Percentiles rank a stretch among this genome's conserved stretches.
These are phyloP conservation scores for Hoplodrina blanda DNA, from an alignment of 2,888 invertebrate species.

Conservation along the genomic window DNA sequence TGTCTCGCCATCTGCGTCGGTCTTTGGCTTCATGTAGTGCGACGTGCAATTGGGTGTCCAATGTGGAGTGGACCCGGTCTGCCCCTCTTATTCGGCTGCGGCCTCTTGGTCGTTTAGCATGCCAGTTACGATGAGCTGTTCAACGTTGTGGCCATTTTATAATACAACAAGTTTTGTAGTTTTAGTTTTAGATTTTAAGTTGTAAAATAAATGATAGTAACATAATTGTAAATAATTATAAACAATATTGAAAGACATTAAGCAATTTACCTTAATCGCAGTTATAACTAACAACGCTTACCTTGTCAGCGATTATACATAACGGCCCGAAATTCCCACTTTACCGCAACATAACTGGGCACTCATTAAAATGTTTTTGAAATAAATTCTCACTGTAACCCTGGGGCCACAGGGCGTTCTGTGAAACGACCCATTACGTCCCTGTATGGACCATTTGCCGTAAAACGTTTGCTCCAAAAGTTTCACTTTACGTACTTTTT, in stretches of 20 bases:
- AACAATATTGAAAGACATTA: slow-evolving; percentile 8
- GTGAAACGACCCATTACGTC: slow-evolving; percentile 52
- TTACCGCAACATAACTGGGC: slow-evolving; percentile 37
- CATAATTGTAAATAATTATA: too few species aligned
- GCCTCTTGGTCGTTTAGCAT: too few species aligned
- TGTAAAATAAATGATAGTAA: too few species aligned
- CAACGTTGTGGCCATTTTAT: too few species aligned
- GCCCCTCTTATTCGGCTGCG: too few species aligned
- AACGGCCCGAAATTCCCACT: slow-evolving; percentile 34
- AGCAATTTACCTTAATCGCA: slow-evolving; percentile 8
- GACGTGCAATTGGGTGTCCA: too few species aligned
- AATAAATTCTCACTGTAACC: slow-evolving; percentile 50
- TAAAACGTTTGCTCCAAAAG: slow-evolving; percentile 37
- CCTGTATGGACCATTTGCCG: slow-evolving; percentile 48
- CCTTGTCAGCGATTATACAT: slow-evolving; percentile 40
- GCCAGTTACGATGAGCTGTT: too few species aligned
- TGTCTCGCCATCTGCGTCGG: too few species aligned
- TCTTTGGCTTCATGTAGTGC: too few species aligned
- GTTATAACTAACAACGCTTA: slow-evolving; percentile 24
- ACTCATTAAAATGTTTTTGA: slow-evolving; percentile 54
- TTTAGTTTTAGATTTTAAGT: too few species aligned
- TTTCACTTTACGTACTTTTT: slow-evolving; percentile 37
- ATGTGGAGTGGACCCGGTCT: too few species aligned
- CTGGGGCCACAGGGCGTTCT: slow-evolving; percentile 25
- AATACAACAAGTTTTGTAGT: too few species aligned